Conservation (phyloP, 2,113 vertebrate genomes). For the Procavia capensis region DNA sequence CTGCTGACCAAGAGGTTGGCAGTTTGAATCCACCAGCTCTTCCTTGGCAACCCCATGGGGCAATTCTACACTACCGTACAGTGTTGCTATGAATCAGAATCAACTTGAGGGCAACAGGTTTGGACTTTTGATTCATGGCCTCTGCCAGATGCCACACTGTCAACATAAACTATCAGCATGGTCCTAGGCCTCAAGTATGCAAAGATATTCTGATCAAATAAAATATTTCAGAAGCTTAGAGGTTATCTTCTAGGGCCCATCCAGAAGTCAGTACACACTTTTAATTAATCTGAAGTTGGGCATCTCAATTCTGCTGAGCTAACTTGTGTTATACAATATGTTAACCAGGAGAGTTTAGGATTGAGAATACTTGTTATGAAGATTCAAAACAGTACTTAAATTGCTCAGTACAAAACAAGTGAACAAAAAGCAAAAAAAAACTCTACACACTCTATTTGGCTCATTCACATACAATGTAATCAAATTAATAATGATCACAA, state of each 20-base stretch:
- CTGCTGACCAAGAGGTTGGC: no score
- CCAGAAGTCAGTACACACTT: neutral
- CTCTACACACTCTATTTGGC: neutral
- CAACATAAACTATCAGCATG: neutral
- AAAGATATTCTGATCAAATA: neutral
- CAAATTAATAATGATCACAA: neutral
- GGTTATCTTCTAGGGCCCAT: neutral
- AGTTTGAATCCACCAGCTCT: no score
- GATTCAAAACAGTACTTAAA: neutral
- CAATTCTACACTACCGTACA: no score
- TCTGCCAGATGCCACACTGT: neutral
- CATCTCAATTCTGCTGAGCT: neutral
- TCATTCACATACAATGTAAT: neutral
- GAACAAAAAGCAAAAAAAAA: neutral
- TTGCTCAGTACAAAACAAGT: neutral
- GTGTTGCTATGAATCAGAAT: no score
- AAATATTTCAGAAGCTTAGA: neutral
- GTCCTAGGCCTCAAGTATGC: neutral
- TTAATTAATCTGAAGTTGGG: neutral
- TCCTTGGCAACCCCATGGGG: no score
- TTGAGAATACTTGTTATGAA: neutral
- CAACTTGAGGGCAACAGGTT: no score
- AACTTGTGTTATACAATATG: neutral
- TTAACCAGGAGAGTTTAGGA: neutral
- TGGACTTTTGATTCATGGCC: neutral